A percentile compares a stretch with the other conserved stretches of the same genome.
Conservation (phyloP, 2,113 vertebrate species). For the Marmota flaviventris region DNA sequence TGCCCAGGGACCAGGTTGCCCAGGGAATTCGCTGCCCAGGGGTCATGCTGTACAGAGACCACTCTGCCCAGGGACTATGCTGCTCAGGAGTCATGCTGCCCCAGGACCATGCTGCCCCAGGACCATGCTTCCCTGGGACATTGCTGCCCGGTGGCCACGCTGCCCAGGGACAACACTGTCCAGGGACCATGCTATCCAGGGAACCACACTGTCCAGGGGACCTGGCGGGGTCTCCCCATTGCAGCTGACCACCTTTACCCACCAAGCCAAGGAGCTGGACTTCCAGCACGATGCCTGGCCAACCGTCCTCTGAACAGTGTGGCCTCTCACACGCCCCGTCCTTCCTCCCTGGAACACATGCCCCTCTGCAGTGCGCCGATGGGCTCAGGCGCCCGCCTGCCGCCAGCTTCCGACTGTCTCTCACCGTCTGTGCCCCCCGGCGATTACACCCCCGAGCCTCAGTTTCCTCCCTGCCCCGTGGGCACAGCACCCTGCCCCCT, state of each 20-base stretch:
- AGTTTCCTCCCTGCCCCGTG: neutral
- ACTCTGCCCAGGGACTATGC: too few relatives aligned
- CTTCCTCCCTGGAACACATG: too few relatives aligned
- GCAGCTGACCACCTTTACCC: rapidly evolving
- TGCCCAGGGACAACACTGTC: too few relatives aligned
- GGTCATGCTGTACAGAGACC: too few relatives aligned
- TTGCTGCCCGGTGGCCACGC: too few relatives aligned
- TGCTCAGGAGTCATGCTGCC: too few relatives aligned
- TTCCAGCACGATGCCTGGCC: rapidly evolving
- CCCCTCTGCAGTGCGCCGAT: rapidly evolving
- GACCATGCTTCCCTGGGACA: too few relatives aligned
- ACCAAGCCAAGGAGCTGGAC: rapidly evolving
- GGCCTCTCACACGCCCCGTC: neutral
- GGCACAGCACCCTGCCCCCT: rapidly evolving
- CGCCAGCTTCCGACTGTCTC: rapidly evolving
- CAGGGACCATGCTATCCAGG: too few relatives aligned
- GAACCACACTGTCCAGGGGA: rapidly evolving
- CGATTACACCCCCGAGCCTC: neutral
- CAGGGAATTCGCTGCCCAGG: too few relatives aligned
- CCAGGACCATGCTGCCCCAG: too few relatives aligned
- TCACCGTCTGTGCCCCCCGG: rapidly evolving
- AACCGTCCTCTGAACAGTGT: rapidly evolving
- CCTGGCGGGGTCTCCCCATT: rapidly evolving
- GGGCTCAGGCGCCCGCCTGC: rapidly evolving
- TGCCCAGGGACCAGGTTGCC: too few relatives aligned